Percentiles rank a stretch among this genome's conserved stretches.
These are phyloP conservation scores for Trichopoda pennipes DNA, from an alignment of 2,888 invertebrate species.

Conservation along the genomic window DNA sequence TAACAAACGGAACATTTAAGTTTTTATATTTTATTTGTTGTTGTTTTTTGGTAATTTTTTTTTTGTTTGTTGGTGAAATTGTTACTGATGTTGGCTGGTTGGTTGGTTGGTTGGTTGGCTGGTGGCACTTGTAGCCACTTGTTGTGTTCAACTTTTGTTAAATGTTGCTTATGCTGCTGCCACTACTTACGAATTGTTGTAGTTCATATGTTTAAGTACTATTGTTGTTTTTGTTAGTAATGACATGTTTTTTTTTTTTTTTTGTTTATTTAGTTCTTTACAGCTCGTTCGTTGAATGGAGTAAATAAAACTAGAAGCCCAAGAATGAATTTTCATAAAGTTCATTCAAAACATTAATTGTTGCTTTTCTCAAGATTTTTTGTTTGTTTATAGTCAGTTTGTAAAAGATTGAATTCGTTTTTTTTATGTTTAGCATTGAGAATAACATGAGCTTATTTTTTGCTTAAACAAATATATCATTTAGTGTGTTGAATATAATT, in stretches of 20 bases:
- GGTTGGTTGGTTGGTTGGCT: not conserved
- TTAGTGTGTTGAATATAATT: too few relatives aligned
- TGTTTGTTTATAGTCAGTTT: not conserved
- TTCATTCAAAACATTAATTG: not conserved
- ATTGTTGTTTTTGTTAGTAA: conserved; percentile 55
- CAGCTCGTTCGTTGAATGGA: conserved; percentile 26
- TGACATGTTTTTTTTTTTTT: conserved; percentile 57
- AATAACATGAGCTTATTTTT: too few relatives aligned
- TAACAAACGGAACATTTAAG: conserved; percentile 51
- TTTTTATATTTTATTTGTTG: not conserved
- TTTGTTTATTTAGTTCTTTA: conserved; percentile 31
- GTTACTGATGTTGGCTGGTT: conserved; percentile 56
- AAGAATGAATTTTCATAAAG: conserved; percentile 11
- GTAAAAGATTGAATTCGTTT: not conserved
- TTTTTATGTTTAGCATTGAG: not conserved
- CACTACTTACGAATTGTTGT: conserved; percentile 54
- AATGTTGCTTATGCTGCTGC: conserved; percentile 32
- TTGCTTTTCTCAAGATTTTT: not conserved
- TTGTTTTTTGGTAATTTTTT: not conserved
- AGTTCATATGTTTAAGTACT: conserved; percentile 56
- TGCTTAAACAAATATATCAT: too few relatives aligned
- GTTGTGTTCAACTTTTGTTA: conserved; percentile 56
- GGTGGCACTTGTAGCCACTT: conserved; percentile 63
- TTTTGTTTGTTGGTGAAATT: conserved; percentile 44
- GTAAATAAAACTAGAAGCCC: not conserved